Conservation (phyloP, 2,888 invertebrate genomes). For the Emmelina monodactyla region DNA sequence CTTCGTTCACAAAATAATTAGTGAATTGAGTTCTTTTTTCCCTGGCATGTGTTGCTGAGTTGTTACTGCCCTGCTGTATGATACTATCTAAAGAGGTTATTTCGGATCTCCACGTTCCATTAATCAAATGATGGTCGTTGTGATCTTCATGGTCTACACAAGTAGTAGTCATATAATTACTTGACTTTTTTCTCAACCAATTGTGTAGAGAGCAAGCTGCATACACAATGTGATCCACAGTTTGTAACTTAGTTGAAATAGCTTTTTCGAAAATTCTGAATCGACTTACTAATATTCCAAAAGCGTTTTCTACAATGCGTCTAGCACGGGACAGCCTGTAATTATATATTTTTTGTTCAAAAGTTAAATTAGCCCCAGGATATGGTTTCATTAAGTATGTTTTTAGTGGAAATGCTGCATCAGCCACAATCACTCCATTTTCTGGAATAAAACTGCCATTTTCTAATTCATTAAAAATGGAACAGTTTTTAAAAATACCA, state of each 20-base stretch:
- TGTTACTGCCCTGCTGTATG: slow-evolving; percentile 5
- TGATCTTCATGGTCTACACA: slow-evolving; percentile 10
- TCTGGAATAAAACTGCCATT: slow-evolving; percentile 1
- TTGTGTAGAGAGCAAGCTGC: slow-evolving; percentile 7
- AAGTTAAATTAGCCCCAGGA: slow-evolving; percentile 2
- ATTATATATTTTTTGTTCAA: slow-evolving; percentile 9
- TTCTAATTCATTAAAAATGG: not conserved
- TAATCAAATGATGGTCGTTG: slow-evolving; percentile 7
- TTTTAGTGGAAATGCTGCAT: slow-evolving; percentile 8
- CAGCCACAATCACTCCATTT: slow-evolving; percentile 6
- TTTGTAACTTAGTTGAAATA: slow-evolving; percentile 1
- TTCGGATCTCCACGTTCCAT: slow-evolving; percentile 9
- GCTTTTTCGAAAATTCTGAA: slow-evolving; percentile 9
- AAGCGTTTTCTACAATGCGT: slow-evolving; percentile 15
- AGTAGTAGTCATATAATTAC: slow-evolving; percentile 6
- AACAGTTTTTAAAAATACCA: slow-evolving; percentile 3
- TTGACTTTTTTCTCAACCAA: slow-evolving; percentile 7
- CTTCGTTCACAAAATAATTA: slow-evolving; percentile 10
- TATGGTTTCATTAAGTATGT: slow-evolving; percentile 12
- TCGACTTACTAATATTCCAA: slow-evolving; percentile 12
- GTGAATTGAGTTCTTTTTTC: slow-evolving; percentile 10
- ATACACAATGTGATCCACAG: slow-evolving; percentile 5
- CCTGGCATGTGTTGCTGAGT: slow-evolving; percentile 3
- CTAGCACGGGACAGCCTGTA: slow-evolving; percentile 13
- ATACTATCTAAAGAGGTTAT: slow-evolving; percentile 6